Base-by-base conservation (phyloP, 2,797 vertebrate species). In the Hoplostethus atlanticus region DNA sequence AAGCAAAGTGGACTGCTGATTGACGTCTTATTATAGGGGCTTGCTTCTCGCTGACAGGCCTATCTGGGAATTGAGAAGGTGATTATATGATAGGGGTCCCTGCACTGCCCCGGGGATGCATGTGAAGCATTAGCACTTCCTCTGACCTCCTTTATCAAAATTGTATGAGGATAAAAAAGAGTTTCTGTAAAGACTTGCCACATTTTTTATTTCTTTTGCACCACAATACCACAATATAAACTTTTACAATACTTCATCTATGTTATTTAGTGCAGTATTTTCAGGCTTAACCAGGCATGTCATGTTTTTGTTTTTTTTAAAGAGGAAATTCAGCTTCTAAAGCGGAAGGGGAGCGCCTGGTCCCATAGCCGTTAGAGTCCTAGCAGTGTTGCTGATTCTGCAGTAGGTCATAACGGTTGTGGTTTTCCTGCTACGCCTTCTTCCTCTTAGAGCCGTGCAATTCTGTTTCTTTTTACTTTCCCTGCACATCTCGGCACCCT, bases 11-110 rank as follows among this genome's bases (percentile, higher is more conserved):
- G 64, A 57, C 48, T 0, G 52, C 57, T 84, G 87, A 87, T 78
- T 85, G 88, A 87, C 81, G 8, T 83, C 73, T 80, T 85, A 85
- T 88, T 86, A 89, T 58, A 51, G 42, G 42, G 67, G 12, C 77
- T 63, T 72, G 61, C 46, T 57, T 83, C 67, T 69, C 36, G 83
- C 65, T 83, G 80, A 87, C 68, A 64, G 67, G 52, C 36, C 56
- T 76, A 61, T 84, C 64, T 59, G 67, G 61, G 50, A 76, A 73
- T 62, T 56, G 78, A 79, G 34, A 69, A 53, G 30, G 73, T 79
- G 78, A 89, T 88, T 72, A 79, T 76, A 66, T 83, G 71, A 76
- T 73, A 36, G 40, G 47, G 42, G 15, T 53, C 46, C 46, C 54
- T 57, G 53, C 38, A 15, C 57, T 62, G 57, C 50, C 21, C 48